phyloP scores from a whole-genome alignment of 2,113 vertebrate genomes.

The Cyanoderma ruficeps region DNA sequence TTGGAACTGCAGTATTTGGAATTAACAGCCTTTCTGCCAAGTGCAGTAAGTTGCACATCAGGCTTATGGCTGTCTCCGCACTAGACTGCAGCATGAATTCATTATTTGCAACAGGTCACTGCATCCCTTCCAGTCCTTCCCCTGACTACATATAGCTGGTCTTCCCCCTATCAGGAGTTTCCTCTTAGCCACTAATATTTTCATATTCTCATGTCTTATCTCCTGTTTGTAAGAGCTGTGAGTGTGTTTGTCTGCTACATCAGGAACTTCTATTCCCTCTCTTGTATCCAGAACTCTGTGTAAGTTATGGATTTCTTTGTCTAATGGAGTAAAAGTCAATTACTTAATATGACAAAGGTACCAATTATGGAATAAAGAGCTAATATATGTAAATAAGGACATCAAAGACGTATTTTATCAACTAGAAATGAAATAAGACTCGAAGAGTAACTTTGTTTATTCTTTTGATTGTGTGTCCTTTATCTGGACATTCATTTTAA shows the following conservation, averaged over 20 bases:
- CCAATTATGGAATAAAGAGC: neutral
- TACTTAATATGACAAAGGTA: neutral
- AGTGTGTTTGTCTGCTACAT: neutral
- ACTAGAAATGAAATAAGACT: neutral
- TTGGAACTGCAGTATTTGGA: neutral
- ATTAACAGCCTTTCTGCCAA: neutral
- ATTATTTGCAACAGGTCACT: neutral
- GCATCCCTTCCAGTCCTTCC: neutral
- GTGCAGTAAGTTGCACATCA: neutral
- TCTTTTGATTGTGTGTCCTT: neutral
- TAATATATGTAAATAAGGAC: neutral
- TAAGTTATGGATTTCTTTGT: neutral
- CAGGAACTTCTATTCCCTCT: neutral
- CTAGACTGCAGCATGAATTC: neutral
- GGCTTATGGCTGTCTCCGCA: neutral
- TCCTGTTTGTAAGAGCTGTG: neutral
- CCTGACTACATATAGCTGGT: neutral
- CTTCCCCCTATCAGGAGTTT: neutral
- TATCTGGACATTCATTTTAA: neutral
- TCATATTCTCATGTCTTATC: neutral
- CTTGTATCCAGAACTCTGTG: neutral
- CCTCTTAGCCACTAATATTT: neutral
- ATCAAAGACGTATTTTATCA: neutral
- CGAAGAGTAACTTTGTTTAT: neutral
- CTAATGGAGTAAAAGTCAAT: neutral